phyloP scores from a whole-genome alignment of 2,113 vertebrate species.

The Panthera tigris region DNA sequence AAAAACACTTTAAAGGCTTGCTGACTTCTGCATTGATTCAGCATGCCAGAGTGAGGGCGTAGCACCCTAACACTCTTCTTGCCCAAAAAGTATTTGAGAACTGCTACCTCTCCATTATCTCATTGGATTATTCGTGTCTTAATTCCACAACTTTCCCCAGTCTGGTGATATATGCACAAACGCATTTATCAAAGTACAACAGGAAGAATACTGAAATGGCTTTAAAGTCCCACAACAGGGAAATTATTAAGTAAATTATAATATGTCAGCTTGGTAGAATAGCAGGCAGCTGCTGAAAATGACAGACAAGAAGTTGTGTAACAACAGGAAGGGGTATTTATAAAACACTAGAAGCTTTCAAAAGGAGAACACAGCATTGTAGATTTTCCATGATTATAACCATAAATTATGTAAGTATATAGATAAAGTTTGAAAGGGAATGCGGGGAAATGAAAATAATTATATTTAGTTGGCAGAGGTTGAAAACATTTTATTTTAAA shows the following conservation, averaged over 20 bases:
- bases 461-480: background rate
- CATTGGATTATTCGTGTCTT: background rate
- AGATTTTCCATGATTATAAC: background rate
- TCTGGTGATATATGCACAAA: background rate
- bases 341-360: background rate
- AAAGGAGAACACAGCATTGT: background rate
- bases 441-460: background rate
- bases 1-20: background rate
- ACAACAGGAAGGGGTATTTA: constrained; percentile 21
- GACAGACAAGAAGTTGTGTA: background rate
- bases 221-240: background rate
- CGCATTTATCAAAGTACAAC: background rate
- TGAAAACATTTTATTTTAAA: constrained; percentile 35
- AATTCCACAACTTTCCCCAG: background rate
- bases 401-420: background rate
- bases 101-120: background rate
- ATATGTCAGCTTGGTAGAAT: background rate
- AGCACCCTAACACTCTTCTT: background rate
- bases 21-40: background rate
- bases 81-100: background rate
- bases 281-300: constrained; percentile 1
- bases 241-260: constrained; percentile 20
- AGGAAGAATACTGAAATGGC: background rate
- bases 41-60: background rate
- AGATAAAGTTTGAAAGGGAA: constrained; percentile 11